Evolutionary conservation across 2,797 vertebrate genomes (phyloP).

Genomic region (Xiphophorus birchmanni): DNA sequence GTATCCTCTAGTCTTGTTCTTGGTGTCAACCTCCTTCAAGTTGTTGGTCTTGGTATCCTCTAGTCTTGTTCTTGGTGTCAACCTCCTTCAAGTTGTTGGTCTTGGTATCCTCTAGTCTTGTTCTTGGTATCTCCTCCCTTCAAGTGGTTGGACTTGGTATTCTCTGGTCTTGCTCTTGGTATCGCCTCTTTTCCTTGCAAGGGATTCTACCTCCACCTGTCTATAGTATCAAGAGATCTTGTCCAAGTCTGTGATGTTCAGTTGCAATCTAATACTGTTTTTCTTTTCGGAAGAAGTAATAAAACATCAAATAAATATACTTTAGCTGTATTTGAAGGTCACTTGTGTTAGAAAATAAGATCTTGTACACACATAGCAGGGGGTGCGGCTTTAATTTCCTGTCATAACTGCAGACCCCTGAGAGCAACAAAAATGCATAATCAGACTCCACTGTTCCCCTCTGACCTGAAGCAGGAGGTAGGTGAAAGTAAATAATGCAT

Average conservation of each 20-base stretch:
- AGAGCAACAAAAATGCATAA: conserved; percentile 20
- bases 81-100: no score
- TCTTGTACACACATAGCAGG: conserved; percentile 14
- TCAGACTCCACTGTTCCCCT: conserved; percentile 9
- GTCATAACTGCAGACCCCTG: conserved; percentile 12
- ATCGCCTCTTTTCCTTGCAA: background rate
- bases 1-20: background rate
- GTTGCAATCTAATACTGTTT: background rate
- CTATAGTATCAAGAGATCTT: background rate
- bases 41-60: background rate
- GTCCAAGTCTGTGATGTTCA: background rate
- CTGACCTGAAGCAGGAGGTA: background rate
- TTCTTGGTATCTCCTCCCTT: background rate
- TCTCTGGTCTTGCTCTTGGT: background rate
- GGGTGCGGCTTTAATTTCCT: conserved; percentile 42
- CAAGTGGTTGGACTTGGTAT: background rate
- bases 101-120: background rate
- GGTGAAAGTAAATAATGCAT: conserved; percentile 20
- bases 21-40: accelerated
- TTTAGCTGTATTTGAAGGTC: background rate
- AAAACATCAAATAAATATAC: background rate
- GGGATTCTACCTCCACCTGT: background rate
- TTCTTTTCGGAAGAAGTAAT: background rate
- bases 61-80: background rate
- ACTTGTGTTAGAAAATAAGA: background rate